Conservation (phyloP, 1,140 invertebrate genomes). For the Triops cancriformis region DNA sequence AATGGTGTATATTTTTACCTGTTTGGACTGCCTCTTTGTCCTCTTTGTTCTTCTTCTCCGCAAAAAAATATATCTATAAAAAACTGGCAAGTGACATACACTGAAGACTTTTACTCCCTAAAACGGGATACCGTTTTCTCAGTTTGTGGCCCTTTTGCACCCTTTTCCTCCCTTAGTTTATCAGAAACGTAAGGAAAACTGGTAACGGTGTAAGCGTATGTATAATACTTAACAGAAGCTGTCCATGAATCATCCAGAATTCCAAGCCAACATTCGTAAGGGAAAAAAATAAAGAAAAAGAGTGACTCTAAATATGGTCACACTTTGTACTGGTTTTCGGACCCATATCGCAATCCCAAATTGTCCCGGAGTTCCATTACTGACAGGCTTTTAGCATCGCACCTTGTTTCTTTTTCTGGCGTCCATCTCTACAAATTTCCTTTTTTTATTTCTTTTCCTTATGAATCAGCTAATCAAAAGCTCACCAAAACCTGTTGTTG, state of each 20-base stretch:
- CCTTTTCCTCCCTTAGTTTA: neutral
- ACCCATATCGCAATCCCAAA: neutral
- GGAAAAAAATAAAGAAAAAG: no score
- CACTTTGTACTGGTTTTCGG: no score
- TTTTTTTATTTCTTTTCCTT: neutral
- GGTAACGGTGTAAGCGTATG: no score
- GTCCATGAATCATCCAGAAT: no score
- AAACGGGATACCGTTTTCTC: neutral
- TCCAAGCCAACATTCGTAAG: no score
- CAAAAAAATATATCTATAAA: neutral
- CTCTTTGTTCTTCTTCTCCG: neutral
- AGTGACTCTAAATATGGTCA: no score
- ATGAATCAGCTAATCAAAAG: neutral
- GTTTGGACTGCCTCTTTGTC: neutral
- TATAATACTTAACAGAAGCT: no score
- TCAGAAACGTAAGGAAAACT: neutral
- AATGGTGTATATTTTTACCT: neutral
- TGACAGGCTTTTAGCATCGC: slow-evolving; percentile 8
- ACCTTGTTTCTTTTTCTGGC: no score
- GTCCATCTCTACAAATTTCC: no score
- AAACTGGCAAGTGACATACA: neutral
- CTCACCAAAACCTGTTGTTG: neutral
- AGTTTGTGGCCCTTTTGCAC: neutral
- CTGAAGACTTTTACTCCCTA: neutral
- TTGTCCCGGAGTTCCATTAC: neutral